Evolutionary conservation across 2,888 invertebrate genomes (phyloP).

Genomic region (Drosophila kambysellisi): DNA sequence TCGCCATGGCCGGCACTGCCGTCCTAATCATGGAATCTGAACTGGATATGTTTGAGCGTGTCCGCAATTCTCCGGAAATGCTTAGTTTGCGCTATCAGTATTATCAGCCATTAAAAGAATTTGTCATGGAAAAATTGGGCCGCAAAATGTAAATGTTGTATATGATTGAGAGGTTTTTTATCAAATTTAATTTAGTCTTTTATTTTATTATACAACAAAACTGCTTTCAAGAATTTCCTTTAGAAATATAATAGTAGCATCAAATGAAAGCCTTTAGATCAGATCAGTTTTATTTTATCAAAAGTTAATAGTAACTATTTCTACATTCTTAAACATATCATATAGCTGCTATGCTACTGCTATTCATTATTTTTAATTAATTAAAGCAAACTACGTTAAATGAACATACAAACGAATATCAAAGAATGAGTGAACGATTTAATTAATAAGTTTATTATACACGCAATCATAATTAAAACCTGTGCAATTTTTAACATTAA

Average conservation of each 20-base stretch:
- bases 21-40: slow-evolving; percentile 92
- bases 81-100: slow-evolving; percentile 91
- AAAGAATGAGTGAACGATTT: slow-evolving; percentile 11
- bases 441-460: slow-evolving; percentile 15
- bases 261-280: background rate
- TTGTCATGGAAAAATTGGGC: slow-evolving; percentile 76
- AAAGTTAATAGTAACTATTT: slow-evolving; percentile 19
- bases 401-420: background rate
- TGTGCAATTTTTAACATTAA: slow-evolving; percentile 29
- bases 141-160: slow-evolving; percentile 50
- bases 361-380: background rate
- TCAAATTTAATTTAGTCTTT: background rate
- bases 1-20: slow-evolving; percentile 89
- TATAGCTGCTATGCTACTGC: slow-evolving; percentile 47
- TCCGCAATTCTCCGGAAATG: slow-evolving; percentile 92
- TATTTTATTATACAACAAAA: background rate
- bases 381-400: background rate
- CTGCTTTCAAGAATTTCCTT: background rate
- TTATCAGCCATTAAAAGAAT: slow-evolving; percentile 92
- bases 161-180: slow-evolving; percentile 2
- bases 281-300: background rate
- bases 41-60: slow-evolving; percentile 88
- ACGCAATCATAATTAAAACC: slow-evolving; percentile 2
- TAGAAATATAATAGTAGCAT: background rate
- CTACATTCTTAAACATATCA: slow-evolving; percentile 41